Evolutionary conservation across 2,113 vertebrate species (phyloP).

Genomic region (Vireo altiloquus): DNA sequence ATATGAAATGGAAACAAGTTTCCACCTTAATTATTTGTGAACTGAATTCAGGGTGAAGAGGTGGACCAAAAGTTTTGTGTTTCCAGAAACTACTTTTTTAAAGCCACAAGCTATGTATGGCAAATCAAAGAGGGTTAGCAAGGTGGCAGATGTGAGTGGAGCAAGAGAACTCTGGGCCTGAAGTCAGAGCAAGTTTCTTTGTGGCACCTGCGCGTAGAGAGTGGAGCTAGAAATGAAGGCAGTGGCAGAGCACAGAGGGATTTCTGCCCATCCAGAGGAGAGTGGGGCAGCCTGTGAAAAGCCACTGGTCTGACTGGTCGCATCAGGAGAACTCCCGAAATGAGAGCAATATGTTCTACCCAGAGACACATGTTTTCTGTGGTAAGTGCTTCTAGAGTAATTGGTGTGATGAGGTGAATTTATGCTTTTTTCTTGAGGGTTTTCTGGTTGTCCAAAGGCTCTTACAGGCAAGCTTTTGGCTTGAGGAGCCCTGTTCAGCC

Average conservation of each 20-base stretch:
- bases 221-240: neutral
- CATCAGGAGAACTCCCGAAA: neutral
- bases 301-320: neutral
- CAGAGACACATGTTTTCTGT: neutral
- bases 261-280: neutral
- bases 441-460: neutral
- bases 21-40: neutral
- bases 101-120: neutral
- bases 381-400: neutral
- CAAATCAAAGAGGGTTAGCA: neutral
- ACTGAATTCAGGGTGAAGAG: neutral
- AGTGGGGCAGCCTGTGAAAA: neutral
- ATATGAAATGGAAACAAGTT: neutral
- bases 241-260: neutral
- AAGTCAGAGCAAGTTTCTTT: neutral
- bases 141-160: rapidly evolving
- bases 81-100: neutral
- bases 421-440: neutral
- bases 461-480: neutral
- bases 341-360: neutral
- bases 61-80: neutral
- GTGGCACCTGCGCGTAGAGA: neutral
- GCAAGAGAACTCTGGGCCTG: neutral
- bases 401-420: neutral
- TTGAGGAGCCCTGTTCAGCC: neutral